phyloP scores from a whole-genome alignment of 2,888 invertebrate genomes.

The Ypsolopha scabrella region DNA sequence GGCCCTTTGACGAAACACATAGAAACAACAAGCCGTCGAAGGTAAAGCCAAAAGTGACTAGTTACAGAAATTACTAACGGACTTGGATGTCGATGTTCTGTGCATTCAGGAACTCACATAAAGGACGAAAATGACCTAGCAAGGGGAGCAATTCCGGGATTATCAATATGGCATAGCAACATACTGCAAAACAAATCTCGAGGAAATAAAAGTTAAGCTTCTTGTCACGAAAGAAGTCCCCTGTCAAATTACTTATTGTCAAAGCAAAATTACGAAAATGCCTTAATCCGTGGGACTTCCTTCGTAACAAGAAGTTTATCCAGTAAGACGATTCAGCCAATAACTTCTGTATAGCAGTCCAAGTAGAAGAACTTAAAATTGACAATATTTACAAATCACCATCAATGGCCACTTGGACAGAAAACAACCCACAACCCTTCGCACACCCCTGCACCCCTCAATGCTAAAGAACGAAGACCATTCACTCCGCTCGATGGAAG shows the following conservation, averaged over 20 bases:
- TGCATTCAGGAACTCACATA: not conserved
- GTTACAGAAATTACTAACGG: too few species aligned
- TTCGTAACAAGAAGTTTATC: too few species aligned
- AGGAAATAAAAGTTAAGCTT: not conserved
- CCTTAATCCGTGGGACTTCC: too few species aligned
- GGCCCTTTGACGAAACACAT: too few species aligned
- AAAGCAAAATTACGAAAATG: too few species aligned
- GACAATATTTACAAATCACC: constrained; percentile 1
- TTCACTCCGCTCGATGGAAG: too few species aligned
- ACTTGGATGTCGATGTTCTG: not conserved
- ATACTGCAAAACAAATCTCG: not conserved
- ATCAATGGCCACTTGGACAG: not conserved
- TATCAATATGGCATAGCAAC: constrained; percentile 1
- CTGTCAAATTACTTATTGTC: too few species aligned
- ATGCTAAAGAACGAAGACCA: not conserved
- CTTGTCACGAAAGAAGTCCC: too few species aligned
- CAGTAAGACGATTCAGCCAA: not conserved
- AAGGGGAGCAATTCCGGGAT: not conserved
- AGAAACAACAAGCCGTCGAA: too few species aligned
- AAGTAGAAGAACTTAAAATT: not conserved
- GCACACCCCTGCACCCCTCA: not conserved
- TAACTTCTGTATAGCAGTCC: not conserved
- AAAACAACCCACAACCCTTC: not conserved
- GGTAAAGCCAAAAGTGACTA: not conserved
- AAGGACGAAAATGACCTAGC: not conserved